Percentiles rank a stretch among this genome's conserved stretches.
These are phyloP conservation scores for Hipposideros armiger DNA, from an alignment of 2,113 vertebrate species.

Conservation along the genomic window DNA sequence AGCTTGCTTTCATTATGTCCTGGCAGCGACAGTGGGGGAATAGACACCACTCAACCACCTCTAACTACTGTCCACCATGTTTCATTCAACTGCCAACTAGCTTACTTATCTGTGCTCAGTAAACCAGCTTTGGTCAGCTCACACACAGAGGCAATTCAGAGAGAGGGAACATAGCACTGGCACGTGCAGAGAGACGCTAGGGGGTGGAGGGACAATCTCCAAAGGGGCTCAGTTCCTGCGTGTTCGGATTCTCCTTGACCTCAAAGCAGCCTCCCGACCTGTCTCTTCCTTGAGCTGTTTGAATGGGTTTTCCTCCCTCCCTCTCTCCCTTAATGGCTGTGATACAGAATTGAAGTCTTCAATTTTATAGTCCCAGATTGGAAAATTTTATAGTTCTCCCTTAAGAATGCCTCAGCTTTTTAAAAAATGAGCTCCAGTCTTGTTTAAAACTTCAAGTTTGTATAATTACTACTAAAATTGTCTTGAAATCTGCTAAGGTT, in stretches of 20 bases:
- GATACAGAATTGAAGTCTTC: background rate
- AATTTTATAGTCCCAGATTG: background rate
- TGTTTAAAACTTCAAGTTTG: slow-evolving; percentile 23
- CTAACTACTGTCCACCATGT: background rate
- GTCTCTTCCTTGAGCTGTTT: background rate
- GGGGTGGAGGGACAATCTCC: background rate
- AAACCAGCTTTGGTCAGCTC: background rate
- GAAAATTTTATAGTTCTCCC: background rate
- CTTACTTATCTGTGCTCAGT: background rate
- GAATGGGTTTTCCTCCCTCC: background rate
- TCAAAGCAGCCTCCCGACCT: background rate
- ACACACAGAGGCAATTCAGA: background rate
- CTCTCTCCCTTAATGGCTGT: background rate
- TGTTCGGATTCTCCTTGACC: background rate
- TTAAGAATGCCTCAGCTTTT: background rate
- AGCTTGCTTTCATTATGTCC: background rate
- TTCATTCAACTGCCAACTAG: background rate
- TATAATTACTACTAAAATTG: slow-evolving; percentile 28
- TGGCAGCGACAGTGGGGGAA: background rate
- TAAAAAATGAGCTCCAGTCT: background rate
- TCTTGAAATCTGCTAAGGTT: background rate
- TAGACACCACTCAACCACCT: no score
- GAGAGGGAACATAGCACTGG: background rate
- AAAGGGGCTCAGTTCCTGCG: background rate
- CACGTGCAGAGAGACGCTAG: background rate